phyloP scores from a whole-genome alignment of 2,797 vertebrate species.

The Cephalopachus bancanus region DNA sequence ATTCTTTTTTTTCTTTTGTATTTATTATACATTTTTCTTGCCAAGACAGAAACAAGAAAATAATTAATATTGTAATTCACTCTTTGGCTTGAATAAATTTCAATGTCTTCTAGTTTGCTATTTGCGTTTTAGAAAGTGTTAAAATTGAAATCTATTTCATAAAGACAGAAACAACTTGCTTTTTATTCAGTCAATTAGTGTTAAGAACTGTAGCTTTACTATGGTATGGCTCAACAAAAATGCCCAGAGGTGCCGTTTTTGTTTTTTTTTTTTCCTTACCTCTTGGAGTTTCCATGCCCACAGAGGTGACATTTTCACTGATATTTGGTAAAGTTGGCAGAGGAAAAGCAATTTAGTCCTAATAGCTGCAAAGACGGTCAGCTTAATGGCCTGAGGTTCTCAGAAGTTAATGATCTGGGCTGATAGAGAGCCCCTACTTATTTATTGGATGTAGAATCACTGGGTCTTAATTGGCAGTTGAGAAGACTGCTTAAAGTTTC shows the following conservation, averaged over 20 bases:
- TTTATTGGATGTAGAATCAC: conserved; percentile 3
- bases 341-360: conserved; percentile 1
- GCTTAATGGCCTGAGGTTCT: not conserved
- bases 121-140: conserved; percentile 57
- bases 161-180: conserved; percentile 58
- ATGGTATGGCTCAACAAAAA: conserved; percentile 40
- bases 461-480: conserved; percentile 54
- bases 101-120: conserved; percentile 56
- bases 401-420: not conserved
- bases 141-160: conserved; percentile 60
- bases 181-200: conserved; percentile 66
- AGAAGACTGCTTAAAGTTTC: conserved; percentile 43
- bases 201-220: conserved; percentile 65
- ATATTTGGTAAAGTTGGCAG: conserved; percentile 54
- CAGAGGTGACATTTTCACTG: conserved; percentile 35
- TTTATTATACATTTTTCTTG: conserved; percentile 53
- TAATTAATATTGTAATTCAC: not conserved
- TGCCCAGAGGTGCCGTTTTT: not conserved
- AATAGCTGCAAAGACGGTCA: conserved; percentile 34
- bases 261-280: too few species aligned
- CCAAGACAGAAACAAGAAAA: conserved; percentile 53
- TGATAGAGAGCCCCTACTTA: not conserved
- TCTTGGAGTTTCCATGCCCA: too few species aligned
- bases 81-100: conserved; percentile 38
- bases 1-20: conserved; percentile 55